phyloP scores from a whole-genome alignment of 2,888 invertebrate species.

The Taenaris catops region DNA sequence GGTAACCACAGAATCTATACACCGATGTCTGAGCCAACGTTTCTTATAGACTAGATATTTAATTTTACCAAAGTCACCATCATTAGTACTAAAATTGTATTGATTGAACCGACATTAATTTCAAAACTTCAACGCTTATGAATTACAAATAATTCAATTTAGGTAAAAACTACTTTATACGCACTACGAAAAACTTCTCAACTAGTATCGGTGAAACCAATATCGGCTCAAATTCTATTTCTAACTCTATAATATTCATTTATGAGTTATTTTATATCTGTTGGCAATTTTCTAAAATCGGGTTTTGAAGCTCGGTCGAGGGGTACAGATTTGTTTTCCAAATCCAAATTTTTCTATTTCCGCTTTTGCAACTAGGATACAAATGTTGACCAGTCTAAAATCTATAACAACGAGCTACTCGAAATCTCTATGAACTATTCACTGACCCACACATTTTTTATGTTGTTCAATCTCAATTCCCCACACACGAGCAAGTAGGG shows the following conservation, averaged over 20 bases:
- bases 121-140: conserved; percentile 6
- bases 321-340: conserved; percentile 25
- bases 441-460: not conserved
- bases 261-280: conserved; percentile 34
- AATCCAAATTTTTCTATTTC: conserved; percentile 12
- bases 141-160: conserved; percentile 8
- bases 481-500: too few relatives aligned
- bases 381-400: conserved; percentile 55
- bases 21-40: conserved; percentile 20
- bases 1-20: conserved; percentile 24
- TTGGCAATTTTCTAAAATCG: conserved; percentile 56
- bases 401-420: conserved; percentile 42
- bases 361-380: conserved; percentile 41
- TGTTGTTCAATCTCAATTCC: not conserved
- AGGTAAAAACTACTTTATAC: conserved; percentile 6
- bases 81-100: conserved; percentile 8
- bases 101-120: conserved; percentile 26
- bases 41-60: conserved; percentile 9
- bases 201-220: conserved; percentile 14
- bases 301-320: conserved; percentile 56
- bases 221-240: conserved; percentile 17
- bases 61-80: conserved; percentile 5
- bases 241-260: conserved; percentile 26
- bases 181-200: not conserved
- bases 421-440: conserved; percentile 11